Base-by-base conservation (phyloP, 2,888 invertebrate genomes). In the Brenthis hecate region DNA sequence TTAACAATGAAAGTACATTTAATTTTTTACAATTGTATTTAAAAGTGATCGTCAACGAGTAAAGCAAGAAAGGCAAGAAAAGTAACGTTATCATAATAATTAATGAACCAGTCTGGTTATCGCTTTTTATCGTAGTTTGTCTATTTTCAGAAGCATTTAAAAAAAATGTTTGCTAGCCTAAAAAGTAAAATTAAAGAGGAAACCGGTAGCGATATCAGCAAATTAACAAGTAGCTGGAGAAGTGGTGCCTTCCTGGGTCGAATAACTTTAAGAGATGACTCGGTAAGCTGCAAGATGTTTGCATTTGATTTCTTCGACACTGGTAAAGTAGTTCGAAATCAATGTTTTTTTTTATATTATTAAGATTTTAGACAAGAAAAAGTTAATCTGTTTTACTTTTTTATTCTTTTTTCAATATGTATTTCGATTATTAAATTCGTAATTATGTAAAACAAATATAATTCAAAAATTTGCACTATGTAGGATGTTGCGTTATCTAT, bases 151-250 rank as follows among this genome's bases (percentile, higher is more conserved):
- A 61, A 55, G 13, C 3, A 19, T 16, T 47, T 56, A 23, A 19
- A n/a, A 51, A 73, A 84, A 83, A 98, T 98, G 97, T 98, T 98
- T 87, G 96, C 97, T 64, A 96, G 96, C 81, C 90, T 98, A 75
- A 97, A 97, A 88, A 97, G 97, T 88, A 97, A 97, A 93, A 97
- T 97, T 78, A 96, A 96, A 78, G 97, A 97, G 85, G 97, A 97
- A 93, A 97, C 97, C 74, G 97, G 97, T 62, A 96, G 95, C 84
- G 97, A 97, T 86, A 93, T 97, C 58, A 93, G 94, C 75, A 92
- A 88, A 80, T 74, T 92, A 73, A 92, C 92, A 0, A 92, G 85
- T 76, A 92, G 86, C 76, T 92, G 92, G 92, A 85, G 92, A 48
- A 92, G 80, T 76, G 93, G 93, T 69, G 89, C 91, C 11, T 94